Base-by-base conservation (phyloP, 1,140 invertebrate species). In the Monomorium pharaonis region DNA sequence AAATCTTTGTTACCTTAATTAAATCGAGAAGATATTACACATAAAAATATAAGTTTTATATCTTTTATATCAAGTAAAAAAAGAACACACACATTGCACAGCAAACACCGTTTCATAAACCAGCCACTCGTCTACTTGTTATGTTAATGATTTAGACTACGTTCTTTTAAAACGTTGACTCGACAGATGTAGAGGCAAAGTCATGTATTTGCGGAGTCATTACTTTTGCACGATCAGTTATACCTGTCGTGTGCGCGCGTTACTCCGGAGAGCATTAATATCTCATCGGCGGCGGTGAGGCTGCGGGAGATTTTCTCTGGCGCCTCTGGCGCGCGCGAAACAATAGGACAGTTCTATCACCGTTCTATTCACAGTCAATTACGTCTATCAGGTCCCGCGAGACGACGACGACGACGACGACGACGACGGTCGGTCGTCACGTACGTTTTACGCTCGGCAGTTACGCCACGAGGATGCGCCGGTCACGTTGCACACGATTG, bases 331-430 rank as follows among this genome's bases (percentile, higher is more conserved):
- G n/a, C n/a, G n/a, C n/a, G n/a, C n/a, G 18, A 72, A 30, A 83
- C 51, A 58, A 69, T 44, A 24, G n/a, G 24, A 37, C 37, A 18
- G 37, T 54, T 54, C 12, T 72, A 44, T 74, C 67, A 27, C 27
- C 24, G 18, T 27, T 83, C 67, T 62, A 83, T 83, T 83, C 58
- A 83, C 78, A 74, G 78, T 47, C 78, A 44, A 60, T 81, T 81
- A 81, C 33, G 56, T 56, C 78, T 24, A 44, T n/a, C 24, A 21
- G 42, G 9, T 72, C 10, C 10, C 49, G n/a, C n/a, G 33, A 72
- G 67, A 56, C n/a, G 42, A n/a, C n/a, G n/a, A n/a, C n/a, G n/a
- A n/a, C n/a, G n/a, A n/a, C n/a, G n/a, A n/a, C n/a, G n/a, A n/a
- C 72, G 78, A 74, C 78, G 49, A 44, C 42, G 42, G 18, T 1